phyloP scores from a whole-genome alignment of 64 coral and sea anemone genomes.

The Pachyseris speciosa region DNA sequence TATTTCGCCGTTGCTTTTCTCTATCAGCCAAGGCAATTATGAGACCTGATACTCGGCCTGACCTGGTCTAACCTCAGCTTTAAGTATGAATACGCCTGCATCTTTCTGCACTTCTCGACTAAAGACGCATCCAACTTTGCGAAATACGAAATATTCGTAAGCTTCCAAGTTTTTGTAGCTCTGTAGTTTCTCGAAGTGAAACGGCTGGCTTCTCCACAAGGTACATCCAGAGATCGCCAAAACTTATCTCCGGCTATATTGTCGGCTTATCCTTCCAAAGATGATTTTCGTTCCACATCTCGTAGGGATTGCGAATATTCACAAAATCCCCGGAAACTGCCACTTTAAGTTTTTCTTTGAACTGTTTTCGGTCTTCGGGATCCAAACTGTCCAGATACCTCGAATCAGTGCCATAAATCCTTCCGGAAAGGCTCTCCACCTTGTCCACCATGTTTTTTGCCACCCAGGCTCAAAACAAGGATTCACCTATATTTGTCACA shows the following conservation, averaged over 20 bases:
- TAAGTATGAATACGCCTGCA: background rate
- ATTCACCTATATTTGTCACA: background rate
- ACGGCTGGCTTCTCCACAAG: constrained; percentile 69
- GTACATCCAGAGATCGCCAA: constrained; percentile 33
- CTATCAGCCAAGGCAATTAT: no score
- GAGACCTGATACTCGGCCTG: constrained; percentile 39
- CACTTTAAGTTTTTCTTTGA: background rate
- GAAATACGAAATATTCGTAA: constrained; percentile 27
- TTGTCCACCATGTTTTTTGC: constrained; percentile 3
- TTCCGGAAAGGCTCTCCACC: background rate
- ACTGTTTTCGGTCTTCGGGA: background rate
- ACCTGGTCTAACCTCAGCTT: constrained; percentile 47
- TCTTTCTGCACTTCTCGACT: no score
- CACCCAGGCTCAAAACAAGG: constrained; percentile 10
- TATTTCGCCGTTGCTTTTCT: no score
- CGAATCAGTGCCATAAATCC: background rate
- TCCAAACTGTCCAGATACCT: background rate
- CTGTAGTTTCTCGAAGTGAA: constrained; percentile 44
- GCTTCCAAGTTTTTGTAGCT: constrained; percentile 57
- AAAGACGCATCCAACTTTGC: constrained; percentile 51
- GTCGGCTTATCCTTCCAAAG: background rate
- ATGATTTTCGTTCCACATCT: background rate
- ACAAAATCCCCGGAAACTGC: background rate
- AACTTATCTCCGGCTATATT: background rate
- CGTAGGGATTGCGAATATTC: background rate